These are phyloP conservation scores for Steinernema feltiae DNA, from an alignment of 1,140 invertebrate species.

Conservation along the genomic window DNA sequence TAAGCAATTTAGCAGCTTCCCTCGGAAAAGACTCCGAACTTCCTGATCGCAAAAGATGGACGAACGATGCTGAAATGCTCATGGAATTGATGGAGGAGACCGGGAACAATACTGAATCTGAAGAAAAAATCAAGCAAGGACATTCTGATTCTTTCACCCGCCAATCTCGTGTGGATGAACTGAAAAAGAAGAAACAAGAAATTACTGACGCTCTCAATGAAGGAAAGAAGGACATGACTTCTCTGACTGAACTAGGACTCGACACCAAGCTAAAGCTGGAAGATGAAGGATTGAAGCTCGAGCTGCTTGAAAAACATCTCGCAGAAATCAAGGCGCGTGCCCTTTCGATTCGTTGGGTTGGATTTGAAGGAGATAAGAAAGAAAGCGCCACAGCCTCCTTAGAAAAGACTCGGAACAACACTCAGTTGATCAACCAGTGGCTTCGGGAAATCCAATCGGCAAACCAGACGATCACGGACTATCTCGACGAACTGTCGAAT, in stretches of 20 bases:
- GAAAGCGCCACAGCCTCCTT: background rate
- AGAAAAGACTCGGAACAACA: background rate
- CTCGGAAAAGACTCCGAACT: background rate
- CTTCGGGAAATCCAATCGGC: slow-evolving; percentile 20
- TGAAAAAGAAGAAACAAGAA: background rate
- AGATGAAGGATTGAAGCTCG: slow-evolving; percentile 4
- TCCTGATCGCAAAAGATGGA: background rate
- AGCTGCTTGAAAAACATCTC: slow-evolving; percentile 8
- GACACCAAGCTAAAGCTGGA: slow-evolving; percentile 21
- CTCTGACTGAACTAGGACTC: background rate
- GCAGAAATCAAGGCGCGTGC: background rate
- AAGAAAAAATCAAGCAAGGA: background rate
- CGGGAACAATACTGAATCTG: background rate
- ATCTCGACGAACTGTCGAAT: background rate
- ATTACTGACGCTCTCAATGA: background rate
- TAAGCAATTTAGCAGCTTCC: background rate
- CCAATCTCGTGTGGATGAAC: background rate
- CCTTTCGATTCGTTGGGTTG: background rate
- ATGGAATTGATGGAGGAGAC: background rate
- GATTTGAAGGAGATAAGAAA: slow-evolving; percentile 18
- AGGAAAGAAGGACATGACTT: background rate
- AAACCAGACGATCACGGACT: slow-evolving; percentile 24
- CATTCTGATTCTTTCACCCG: background rate
- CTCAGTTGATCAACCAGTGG: slow-evolving; percentile 18
- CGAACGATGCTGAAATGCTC: background rate